Percentiles rank a stretch among this genome's conserved stretches.
phyloP scores from a whole-genome alignment of 2,113 vertebrate species.

The Ellobius talpinus region DNA sequence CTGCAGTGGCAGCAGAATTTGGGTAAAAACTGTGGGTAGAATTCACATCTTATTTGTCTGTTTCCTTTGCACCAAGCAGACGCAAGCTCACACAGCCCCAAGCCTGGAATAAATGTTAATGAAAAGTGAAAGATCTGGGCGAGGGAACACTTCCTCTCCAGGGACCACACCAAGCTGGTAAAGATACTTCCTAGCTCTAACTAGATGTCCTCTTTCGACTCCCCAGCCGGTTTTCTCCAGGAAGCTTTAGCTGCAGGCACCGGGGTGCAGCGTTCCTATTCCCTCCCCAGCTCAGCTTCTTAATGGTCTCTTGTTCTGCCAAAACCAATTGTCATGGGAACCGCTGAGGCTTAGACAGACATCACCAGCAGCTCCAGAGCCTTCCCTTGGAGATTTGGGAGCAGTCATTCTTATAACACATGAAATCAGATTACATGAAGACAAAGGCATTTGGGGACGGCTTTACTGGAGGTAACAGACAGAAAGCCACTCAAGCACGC shows the following conservation, averaged over 20 bases:
- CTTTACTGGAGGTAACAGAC: constrained; percentile 54
- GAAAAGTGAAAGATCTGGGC: neutral
- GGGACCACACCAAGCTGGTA: neutral
- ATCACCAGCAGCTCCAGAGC: neutral
- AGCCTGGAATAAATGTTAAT: neutral
- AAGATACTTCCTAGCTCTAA: constrained; percentile 49
- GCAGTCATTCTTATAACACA: constrained; percentile 53
- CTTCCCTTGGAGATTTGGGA: constrained; percentile 54
- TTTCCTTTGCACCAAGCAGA: neutral
- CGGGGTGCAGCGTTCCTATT: neutral
- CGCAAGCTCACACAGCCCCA: neutral
- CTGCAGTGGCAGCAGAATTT: neutral
- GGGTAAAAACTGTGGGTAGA: neutral
- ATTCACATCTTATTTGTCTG: neutral
- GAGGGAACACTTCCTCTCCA: constrained; percentile 9
- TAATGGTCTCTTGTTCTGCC: constrained; percentile 66
- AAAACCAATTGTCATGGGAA: constrained; percentile 66
- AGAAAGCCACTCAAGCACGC: constrained; percentile 20
- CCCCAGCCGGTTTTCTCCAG: constrained; percentile 49
- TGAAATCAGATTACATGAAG: constrained; percentile 73
- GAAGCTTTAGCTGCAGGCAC: constrained; percentile 37
- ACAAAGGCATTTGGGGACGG: constrained; percentile 62
- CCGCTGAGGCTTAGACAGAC: constrained; percentile 47
- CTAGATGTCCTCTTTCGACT: constrained; percentile 23
- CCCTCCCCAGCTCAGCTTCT: constrained; percentile 16